A percentile compares a stretch with the other conserved stretches of the same genome.
phyloP scores from a whole-genome alignment of 2,113 vertebrate genomes.

The Ophiodon elongatus region DNA sequence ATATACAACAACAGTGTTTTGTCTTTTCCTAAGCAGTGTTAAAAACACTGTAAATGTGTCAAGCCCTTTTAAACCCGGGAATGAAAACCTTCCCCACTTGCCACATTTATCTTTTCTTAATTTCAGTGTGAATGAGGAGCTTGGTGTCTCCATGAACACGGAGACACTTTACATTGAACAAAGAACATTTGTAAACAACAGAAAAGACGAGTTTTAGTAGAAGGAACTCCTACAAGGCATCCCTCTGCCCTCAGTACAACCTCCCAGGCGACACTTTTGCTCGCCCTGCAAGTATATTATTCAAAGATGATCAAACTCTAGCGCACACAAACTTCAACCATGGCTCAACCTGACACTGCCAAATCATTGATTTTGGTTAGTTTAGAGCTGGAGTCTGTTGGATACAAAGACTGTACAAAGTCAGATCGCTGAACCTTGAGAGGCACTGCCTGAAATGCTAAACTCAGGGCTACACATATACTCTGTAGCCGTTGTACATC shows the following conservation, averaged over 20 bases:
- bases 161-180: background rate
- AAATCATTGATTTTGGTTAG: background rate
- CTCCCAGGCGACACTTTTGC: constrained; percentile 8
- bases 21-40: background rate
- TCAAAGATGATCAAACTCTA: background rate
- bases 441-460: background rate
- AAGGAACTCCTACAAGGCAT: no score
- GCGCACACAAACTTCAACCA: background rate
- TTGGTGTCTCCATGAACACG: background rate
- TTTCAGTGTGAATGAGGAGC: background rate
- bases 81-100: background rate
- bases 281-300: background rate
- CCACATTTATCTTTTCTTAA: background rate
- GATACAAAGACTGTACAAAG: background rate
- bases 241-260: background rate
- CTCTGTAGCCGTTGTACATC: constrained; percentile 63
- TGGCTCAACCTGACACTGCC: fast-evolving
- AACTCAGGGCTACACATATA: fast-evolving
- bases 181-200: background rate
- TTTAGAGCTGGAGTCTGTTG: background rate
- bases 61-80: background rate
- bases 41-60: background rate
- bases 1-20: background rate
- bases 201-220: background rate
- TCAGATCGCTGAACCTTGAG: background rate